Percentiles rank a stretch among this genome's conserved stretches.
Conservation (phyloP, 2,888 invertebrate genomes). For the Phasia obesa region DNA sequence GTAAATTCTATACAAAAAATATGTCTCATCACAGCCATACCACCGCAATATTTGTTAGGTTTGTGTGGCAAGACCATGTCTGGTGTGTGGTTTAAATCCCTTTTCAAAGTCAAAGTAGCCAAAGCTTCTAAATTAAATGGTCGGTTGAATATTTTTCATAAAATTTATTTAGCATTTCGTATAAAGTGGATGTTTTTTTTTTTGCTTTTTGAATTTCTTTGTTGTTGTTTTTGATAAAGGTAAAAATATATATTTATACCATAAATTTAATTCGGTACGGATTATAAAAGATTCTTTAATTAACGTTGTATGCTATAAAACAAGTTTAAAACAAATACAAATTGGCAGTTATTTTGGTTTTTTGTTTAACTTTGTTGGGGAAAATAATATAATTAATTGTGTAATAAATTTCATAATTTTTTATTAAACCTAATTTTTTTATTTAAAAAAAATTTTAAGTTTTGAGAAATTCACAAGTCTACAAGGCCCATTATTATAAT, state of each 20-base stretch:
- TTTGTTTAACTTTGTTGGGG: no score
- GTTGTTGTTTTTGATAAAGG: slow-evolving; percentile 4
- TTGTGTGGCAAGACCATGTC: slow-evolving; percentile 57
- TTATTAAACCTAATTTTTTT: no score
- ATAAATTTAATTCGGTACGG: slow-evolving; percentile 27
- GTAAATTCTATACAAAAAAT: not conserved
- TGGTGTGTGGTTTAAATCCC: slow-evolving; percentile 63
- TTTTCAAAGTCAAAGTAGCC: slow-evolving; percentile 62
- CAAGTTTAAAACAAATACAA: slow-evolving; percentile 13
- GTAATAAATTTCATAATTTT: no score
- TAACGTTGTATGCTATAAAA: slow-evolving; percentile 14
- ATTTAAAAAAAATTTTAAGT: no score
- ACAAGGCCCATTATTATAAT: no score
- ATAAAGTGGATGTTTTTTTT: not conserved
- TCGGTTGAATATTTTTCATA: slow-evolving; percentile 48
- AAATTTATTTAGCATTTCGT: slow-evolving; percentile 43
- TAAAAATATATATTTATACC: slow-evolving; percentile 5
- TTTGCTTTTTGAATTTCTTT: not conserved
- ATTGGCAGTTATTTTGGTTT: no score
- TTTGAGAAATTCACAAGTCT: no score
- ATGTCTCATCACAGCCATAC: slow-evolving; percentile 22
- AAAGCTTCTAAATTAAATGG: slow-evolving; percentile 60
- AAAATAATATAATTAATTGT: no score
- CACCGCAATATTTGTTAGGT: slow-evolving; percentile 36
- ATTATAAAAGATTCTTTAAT: slow-evolving; percentile 43